Base-by-base conservation (phyloP, 2,113 vertebrate species). In the Nipponia nippon region DNA sequence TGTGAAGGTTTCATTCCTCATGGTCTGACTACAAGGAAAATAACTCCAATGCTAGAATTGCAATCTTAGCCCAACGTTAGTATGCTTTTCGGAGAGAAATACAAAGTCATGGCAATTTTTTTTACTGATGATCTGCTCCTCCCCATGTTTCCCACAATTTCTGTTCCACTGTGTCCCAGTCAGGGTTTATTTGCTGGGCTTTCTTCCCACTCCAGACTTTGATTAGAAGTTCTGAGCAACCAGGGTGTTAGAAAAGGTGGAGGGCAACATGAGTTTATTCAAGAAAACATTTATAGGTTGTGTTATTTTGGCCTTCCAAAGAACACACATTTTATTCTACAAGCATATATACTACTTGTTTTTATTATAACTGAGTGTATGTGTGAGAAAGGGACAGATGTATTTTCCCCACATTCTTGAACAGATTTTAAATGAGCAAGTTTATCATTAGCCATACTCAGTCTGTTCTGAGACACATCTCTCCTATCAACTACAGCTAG, bases 401-500 rank as follows among this genome's bases (percentile, higher is more conserved):
- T 63, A 62, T 94, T 94, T 92, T 72, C 29, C 61, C 16, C 49
- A 88, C 49, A 36, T 82, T 72, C 55, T 56, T 91, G 63, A 90
- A 73, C 38, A 93, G 83, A 90, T 87, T 94, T 93, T 81, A 94
- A 63, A 84, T 71, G 49, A 93, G n/a, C 30, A 85, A 69, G 30
- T 73, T 94, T 87, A 84, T 84, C 70, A 93, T 78, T 93, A 96
- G 53, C 44, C 65, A 58, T 82, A 82, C 32, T 44, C 79, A 77
- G 61, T 52, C 63, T 85, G 38, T 59, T 90, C n/a, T 49, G 53
- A 90, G 59, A 77, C 30, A 50, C 16, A 32, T 19, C 52, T 87
- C 18, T 63, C 23, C 16, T 63, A 83, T 30, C 23, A 76, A 13
- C 12, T 67, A 40, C 34, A 53, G 36, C 18, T 49, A 78, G 27